Percentiles rank a stretch among this genome's conserved stretches.
Evolutionary conservation across 1,140 invertebrate genomes (phyloP).

Genomic region (Bombus breviceps): DNA sequence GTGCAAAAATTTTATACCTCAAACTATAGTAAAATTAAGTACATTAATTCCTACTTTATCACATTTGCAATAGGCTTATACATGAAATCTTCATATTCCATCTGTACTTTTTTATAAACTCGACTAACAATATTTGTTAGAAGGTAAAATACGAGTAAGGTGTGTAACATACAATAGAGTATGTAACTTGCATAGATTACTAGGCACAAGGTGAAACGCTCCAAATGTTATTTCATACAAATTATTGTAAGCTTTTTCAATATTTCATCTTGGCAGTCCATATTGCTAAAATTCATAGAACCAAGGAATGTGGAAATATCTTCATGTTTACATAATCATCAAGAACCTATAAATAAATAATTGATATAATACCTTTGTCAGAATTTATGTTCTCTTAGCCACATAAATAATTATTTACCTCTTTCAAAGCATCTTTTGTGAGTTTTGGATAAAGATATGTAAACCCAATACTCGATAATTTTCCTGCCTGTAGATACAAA

Average conservation of each 20-base stretch:
- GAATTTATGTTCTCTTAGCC: not conserved
- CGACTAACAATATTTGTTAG: constrained; percentile 45
- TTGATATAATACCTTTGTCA: not conserved
- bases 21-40: constrained; percentile 68
- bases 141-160: constrained; percentile 56
- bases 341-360: constrained; percentile 84
- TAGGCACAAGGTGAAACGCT: constrained; percentile 78
- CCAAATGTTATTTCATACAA: constrained; percentile 50
- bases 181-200: constrained; percentile 63
- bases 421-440: constrained; percentile 85
- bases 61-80: constrained; percentile 64
- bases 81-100: constrained; percentile 60
- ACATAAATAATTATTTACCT: constrained; percentile 78
- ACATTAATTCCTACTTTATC: constrained; percentile 69
- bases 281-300: constrained; percentile 77
- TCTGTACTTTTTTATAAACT: constrained; percentile 47
- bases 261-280: constrained; percentile 39
- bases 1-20: constrained; percentile 49
- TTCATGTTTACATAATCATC: constrained; percentile 88
- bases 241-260: constrained; percentile 50
- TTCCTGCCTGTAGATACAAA: constrained; percentile 88
- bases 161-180: constrained; percentile 61
- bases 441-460: constrained; percentile 84
- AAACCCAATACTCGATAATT: constrained; percentile 85
- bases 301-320: constrained; percentile 87